These are phyloP conservation scores for Antidorcas marsupialis DNA, from an alignment of 2,113 vertebrate species.

Conservation along the genomic window DNA sequence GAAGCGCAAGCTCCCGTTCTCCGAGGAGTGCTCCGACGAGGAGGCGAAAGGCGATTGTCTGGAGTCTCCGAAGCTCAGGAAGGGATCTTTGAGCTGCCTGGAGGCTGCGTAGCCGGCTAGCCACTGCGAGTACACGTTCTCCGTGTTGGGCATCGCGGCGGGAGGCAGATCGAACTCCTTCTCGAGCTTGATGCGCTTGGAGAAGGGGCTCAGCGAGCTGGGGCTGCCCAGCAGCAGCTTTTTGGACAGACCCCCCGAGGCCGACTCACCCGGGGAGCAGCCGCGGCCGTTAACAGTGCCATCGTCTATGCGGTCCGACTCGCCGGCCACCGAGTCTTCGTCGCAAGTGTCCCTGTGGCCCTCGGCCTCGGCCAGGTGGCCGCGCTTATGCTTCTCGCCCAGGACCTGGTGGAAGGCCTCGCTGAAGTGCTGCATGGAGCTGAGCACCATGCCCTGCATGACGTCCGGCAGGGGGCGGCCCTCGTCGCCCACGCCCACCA, in stretches of 20 bases:
- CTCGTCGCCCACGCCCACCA: slow-evolving; percentile 82
- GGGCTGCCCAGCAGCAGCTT: slow-evolving; percentile 98
- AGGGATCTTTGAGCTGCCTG: slow-evolving; percentile 99
- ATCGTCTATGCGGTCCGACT: slow-evolving; percentile 94
- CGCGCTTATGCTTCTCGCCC: slow-evolving; percentile 93
- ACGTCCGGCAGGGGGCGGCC: slow-evolving; percentile 92
- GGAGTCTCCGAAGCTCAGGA: slow-evolving; percentile 98
- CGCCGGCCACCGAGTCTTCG: slow-evolving; percentile 91
- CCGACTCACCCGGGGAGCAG: slow-evolving; percentile 95
- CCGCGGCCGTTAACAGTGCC: slow-evolving; percentile 94
- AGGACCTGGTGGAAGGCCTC: slow-evolving; percentile 94
- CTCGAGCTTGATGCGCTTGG: slow-evolving; percentile 99
- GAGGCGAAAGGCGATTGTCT: slow-evolving; percentile 99
- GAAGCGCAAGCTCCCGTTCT: slow-evolving; percentile 99
- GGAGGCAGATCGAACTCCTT: slow-evolving; percentile 98
- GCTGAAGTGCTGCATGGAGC: slow-evolving; percentile 99
- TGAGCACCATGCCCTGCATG: slow-evolving; percentile 97
- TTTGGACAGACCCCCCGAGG: slow-evolving; percentile 95
- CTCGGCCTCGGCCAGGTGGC: slow-evolving; percentile 93
- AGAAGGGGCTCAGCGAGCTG: slow-evolving; percentile 96
- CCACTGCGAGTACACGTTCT: slow-evolving; percentile 99
- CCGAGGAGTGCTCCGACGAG: slow-evolving; percentile 98
- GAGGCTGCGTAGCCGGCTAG: slow-evolving; percentile 97
- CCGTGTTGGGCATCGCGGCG: slow-evolving; percentile 96
- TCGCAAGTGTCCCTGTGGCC: slow-evolving; percentile 93